Percentiles rank a stretch among this genome's conserved stretches.
phyloP scores from a whole-genome alignment of 2,113 vertebrate species.

The Sprattus sprattus region DNA sequence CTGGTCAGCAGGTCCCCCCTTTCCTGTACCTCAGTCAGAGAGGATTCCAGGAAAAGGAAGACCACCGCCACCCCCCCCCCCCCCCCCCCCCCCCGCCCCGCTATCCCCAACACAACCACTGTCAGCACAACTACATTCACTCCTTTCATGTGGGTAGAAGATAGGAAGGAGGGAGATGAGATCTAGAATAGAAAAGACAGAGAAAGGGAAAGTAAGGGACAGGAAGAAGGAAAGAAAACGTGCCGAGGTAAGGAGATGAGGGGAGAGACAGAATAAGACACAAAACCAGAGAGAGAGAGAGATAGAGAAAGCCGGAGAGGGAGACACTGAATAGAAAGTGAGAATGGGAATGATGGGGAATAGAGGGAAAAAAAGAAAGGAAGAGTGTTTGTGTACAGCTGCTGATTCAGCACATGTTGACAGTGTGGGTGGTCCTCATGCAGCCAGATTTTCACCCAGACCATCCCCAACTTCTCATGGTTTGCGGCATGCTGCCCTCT shows the following conservation, averaged over 20 bases:
- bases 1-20: neutral
- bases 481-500: neutral
- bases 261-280: neutral
- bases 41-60: neutral
- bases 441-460: neutral
- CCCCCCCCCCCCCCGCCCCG: neutral
- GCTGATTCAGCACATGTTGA: neutral
- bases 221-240: neutral
- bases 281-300: neutral
- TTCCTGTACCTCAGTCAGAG: neutral
- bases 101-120: neutral
- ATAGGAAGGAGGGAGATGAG: neutral
- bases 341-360: neutral
- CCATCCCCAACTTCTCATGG: neutral
- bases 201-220: neutral
- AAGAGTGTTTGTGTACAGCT: neutral
- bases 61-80: neutral
- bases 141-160: neutral
- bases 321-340: neutral
- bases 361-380: neutral
- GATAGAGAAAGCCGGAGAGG: neutral
- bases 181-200: neutral
- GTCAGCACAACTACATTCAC: neutral
- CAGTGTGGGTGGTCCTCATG: slow-evolving; percentile 3
- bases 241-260: neutral